These are phyloP conservation scores for Bembecia ichneumoniformis DNA, from an alignment of 2,888 invertebrate species.

Conservation along the genomic window DNA sequence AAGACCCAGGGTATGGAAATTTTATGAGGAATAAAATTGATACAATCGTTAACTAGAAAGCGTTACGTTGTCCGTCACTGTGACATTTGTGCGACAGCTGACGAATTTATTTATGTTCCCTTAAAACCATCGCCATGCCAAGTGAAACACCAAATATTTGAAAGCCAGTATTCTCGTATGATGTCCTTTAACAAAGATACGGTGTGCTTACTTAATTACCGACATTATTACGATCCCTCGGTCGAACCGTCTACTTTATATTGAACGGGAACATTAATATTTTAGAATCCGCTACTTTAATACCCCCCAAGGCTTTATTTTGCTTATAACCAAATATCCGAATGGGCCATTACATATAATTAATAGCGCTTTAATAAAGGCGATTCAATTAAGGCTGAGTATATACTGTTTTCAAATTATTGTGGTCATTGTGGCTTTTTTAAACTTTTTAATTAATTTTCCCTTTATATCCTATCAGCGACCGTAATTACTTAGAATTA, in stretches of 20 bases:
- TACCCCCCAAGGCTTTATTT: not conserved
- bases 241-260: not conserved
- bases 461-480: not conserved
- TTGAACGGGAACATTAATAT: not conserved
- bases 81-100: no score
- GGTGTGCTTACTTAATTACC: conserved; percentile 8
- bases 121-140: no score
- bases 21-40: no score
- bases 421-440: not conserved
- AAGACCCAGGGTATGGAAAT: no score
- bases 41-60: no score
- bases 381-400: not conserved
- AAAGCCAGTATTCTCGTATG: no score
- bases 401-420: not conserved
- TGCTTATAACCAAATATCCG: not conserved
- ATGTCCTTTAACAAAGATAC: conserved; percentile 5
- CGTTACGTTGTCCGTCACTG: no score
- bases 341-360: not conserved
- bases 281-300: not conserved
- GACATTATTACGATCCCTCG: conserved; percentile 6
- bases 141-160: no score
- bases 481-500: no score
- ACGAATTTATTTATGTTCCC: no score
- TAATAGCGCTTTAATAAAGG: not conserved
- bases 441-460: not conserved